Base-by-base conservation (phyloP, 1,140 invertebrate genomes). In the Akabosia matsudoensis region DNA sequence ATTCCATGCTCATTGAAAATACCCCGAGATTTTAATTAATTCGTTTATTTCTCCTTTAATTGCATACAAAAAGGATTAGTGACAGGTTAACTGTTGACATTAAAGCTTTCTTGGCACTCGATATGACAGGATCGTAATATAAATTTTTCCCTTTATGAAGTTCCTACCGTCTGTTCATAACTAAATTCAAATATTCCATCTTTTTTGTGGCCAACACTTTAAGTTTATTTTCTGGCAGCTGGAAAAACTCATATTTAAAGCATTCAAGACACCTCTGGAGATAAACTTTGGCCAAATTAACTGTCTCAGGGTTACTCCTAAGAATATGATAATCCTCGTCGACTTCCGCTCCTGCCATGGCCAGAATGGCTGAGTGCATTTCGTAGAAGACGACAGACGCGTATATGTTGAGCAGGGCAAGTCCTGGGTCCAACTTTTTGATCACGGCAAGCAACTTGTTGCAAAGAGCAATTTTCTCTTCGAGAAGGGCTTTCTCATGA, bases 301-400 rank as follows among this genome's bases (percentile, higher is more conserved):
- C 80, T 7, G 80, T 76, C 30, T 81, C 78, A 33, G 76, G 73
- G n/a, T 79, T 74, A 45, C 73, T 75, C 10, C 80, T 54, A 10
- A 81, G 52, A 34, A 81, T 79, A 56, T 76, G 76, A 31, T 74
- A 81, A 52, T 81, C 80, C 1, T 81, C 78, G 70, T 81, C 80
- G 2, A 51, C 74, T 74, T 81, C 80, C 14, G 78, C 80, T 18
- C 78, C 78, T 33, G 56, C 76, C 54, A 78, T 30, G 0, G 71
- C 75, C 10, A 81, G 64, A 75, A 81, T 79, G 0, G 75, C 74
- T 0, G 78, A 75, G 26, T 81, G 80, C 78, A 81, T 79, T 31
- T 81, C 80, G 30, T 74, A 79, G 37, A 78, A 81, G 22, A 81
- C 73, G 13, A 81, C 80, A 28, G 80, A 71, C 52, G 78, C 73